Conservation (phyloP, 2,797 vertebrate species). For the Sebastes taczanowskii region DNA sequence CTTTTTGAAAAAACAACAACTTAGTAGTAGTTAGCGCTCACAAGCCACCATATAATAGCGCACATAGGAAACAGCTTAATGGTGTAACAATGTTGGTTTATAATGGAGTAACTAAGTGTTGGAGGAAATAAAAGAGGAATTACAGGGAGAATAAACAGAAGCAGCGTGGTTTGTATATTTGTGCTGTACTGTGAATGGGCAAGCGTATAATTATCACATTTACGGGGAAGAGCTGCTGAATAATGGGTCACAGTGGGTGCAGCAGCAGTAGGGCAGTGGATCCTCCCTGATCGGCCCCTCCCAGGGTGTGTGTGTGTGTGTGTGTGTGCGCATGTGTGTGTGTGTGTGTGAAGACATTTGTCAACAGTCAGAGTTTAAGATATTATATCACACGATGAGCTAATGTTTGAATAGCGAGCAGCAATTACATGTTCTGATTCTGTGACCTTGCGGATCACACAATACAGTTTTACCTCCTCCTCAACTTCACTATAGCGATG, state of each 20-base stretch:
- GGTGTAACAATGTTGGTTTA: conserved; percentile 52
- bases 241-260: conserved; percentile 72
- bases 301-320: conserved; percentile 1
- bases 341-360: conserved; percentile 3
- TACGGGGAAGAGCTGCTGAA: conserved; percentile 81
- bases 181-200: conserved; percentile 71
- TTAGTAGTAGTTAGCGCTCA: not conserved
- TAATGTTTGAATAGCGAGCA: conserved; percentile 1
- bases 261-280: conserved; percentile 43
- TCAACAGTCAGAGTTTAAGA: not conserved
- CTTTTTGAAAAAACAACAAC: not conserved
- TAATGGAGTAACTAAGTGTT: conserved; percentile 65
- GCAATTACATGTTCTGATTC: not conserved
- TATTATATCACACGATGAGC: conserved; percentile 12
- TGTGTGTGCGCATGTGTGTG: not conserved
- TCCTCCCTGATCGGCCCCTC: conserved; percentile 49
- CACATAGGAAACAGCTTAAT: conserved; percentile 49
- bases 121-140: conserved; percentile 65
- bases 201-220: conserved; percentile 87
- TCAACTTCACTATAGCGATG: conserved; percentile 17
- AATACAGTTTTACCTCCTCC: not conserved
- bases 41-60: conserved; percentile 13
- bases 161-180: conserved; percentile 76
- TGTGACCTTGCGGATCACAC: not conserved
- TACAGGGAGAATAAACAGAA: conserved; percentile 73